These are phyloP conservation scores for Drosophila histrio DNA, from an alignment of 2,888 invertebrate species.

Conservation along the genomic window DNA sequence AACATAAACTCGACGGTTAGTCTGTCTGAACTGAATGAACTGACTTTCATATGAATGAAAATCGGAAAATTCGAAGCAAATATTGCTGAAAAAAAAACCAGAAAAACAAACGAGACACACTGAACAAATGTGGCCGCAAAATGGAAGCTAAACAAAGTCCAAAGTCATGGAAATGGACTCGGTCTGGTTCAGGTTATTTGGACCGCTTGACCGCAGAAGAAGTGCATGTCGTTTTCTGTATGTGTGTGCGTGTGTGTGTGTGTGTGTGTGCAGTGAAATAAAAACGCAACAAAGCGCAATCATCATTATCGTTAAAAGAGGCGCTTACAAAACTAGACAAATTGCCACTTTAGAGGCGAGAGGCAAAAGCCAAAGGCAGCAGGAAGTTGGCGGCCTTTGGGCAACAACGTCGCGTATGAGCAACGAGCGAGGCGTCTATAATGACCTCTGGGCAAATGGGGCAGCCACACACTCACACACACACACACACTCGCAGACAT, in stretches of 20 bases:
- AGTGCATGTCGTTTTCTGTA: constrained; percentile 27
- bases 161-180: constrained; percentile 28
- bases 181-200: constrained; percentile 37
- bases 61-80: constrained; percentile 70
- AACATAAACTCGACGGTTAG: constrained; percentile 18
- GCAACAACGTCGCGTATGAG: constrained; percentile 40
- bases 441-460: constrained; percentile 73
- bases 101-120: constrained; percentile 11
- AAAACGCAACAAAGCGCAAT: constrained; percentile 81
- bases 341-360: constrained; percentile 78
- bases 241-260: constrained; percentile 21
- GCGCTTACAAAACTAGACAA: constrained; percentile 80
- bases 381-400: constrained; percentile 55
- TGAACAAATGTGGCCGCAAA: constrained; percentile 29
- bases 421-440: constrained; percentile 56
- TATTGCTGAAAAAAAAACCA: constrained; percentile 21
- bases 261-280: constrained; percentile 64
- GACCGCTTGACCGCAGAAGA: constrained; percentile 39
- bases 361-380: constrained; percentile 38
- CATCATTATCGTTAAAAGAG: constrained; percentile 80
- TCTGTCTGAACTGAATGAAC: constrained; percentile 46
- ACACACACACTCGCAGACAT: constrained; percentile 15
- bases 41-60: constrained; percentile 59
- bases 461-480: constrained; percentile 29
- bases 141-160: constrained; percentile 38